Evolutionary conservation across 2,797 vertebrate genomes (phyloP), one percentile per base, ranked within the genome.

Genomic region (Perodicticus potto): DNA sequence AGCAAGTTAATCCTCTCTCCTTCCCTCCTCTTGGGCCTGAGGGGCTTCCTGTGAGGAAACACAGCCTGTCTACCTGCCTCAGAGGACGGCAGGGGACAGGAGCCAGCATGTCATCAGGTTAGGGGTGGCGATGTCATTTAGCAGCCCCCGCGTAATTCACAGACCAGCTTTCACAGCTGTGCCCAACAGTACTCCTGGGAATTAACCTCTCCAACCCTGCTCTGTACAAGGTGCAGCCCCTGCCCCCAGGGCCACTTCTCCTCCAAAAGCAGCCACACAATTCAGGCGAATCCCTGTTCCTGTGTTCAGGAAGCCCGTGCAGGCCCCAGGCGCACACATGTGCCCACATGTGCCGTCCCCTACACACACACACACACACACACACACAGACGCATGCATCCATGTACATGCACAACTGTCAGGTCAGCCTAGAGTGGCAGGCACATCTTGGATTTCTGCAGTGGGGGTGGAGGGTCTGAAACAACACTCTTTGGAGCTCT

Each of bases 351-450:
- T 9, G 32, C 55, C n/a, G 20, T 27, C 57, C 67, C 29, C 23
- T 8, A 67, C 67, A 57, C 45, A 14, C 7, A 23, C 9, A 34
- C 29, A 6, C 6, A 17, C 0, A 29, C 16, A 11, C 17, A 80
- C 17, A 9, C 57, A 29, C 59, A n/a, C n/a, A n/a, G n/a, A 29
- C 16, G 14, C 17, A 80, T 13, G 9, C 57, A 29, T 49, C 61
- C n/a, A 69, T 0, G 8, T 4, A 6, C 9, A 3, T 34, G 11
- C 25, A 29, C 20, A 9, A 67, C 78, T 29, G 55, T 72, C 57
- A 92, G 92, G 89, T 93, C 85, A 95, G 59, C 55, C 67, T 70
- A 81, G 95, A 95, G n/a, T 23, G 86, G 43, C 86, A 95, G 76
- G 78, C 83, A 74, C 72, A 74, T 74, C 69, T 86, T 89, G 72